Evolutionary conservation across 2,113 vertebrate species (phyloP), one percentile per base, ranked within the genome.

Genomic region (Hymenochirus boettgeri): DNA sequence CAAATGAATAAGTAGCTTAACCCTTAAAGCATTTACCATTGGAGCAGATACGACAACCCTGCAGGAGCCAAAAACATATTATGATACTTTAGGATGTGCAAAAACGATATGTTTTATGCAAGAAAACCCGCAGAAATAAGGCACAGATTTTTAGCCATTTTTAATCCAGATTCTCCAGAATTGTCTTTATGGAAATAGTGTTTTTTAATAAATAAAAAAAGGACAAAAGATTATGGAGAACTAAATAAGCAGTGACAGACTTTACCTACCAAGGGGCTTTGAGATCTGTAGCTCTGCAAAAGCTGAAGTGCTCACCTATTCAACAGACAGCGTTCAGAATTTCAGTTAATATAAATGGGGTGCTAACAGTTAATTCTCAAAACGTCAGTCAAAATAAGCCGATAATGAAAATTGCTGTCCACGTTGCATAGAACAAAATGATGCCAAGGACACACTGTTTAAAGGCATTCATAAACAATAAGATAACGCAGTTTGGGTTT

Each of bases 141-240:
- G 24, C 61, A 65, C 39, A 61, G 75, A 26, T 55, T 76, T 84
- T 83, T 83, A 82, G 75, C 39, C 39, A 42, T 42, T 17, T 42
- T 42, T 17, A n/a, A 5, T 42, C 39, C 39, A 17, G 39, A 13
- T 42, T 18, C 17, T 15, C 15, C 2, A 42, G 7, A 15, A 42
- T n/a, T 18, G 2, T 39, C 12, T 39, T 39, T 42, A 6, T 42
- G 39, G 11, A n/a, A n/a, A 13, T n/a, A 42, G 17, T n/a, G n/a
- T n/a, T n/a, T n/a, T n/a, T n/a, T n/a, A n/a, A n/a, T n/a, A n/a
- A 35, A 35, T 35, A 35, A 2, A 35, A 13, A 4, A 31, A 4
- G 33, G 33, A 5, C 4, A 35, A 11, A 11, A 35, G 15, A 35
- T 35, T 2, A 13, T 35, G 33, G 33, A 7, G 33, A 9, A 12